Base-by-base conservation (phyloP, 2,888 invertebrate genomes). In the Cepaea hortensis region DNA sequence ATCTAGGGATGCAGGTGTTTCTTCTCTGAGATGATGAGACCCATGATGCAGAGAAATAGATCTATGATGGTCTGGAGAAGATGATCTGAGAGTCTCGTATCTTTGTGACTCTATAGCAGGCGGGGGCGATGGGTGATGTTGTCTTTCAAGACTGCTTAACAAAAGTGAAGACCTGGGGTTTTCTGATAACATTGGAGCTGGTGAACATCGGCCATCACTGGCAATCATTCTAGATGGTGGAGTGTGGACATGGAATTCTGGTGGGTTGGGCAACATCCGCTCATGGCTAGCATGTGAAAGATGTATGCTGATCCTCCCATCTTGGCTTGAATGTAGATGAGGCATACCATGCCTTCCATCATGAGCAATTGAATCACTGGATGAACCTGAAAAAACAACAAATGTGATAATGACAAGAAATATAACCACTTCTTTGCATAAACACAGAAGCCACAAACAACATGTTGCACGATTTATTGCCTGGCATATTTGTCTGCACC, bases 301-400 rank as follows among this genome's bases (percentile, higher is more conserved):
- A 55, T n/a, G 61, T 3, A 79, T 50, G 61, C 79, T 61, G 55
- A 11, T 50, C 55, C 79, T 79, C 4, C n/a, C 46, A 55, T 77
- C 77, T 6, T 81, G 81, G 50, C 68, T 81, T 35, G 73, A 72
- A 20, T 55, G 68, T 6, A 46, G 46, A 18, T 23, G 46, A 20
- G 81, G 50, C 23, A 81, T 68, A 50, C 70, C 70, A 70, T 48
- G 46, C 35, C 81, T 81, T 73, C 62, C 84, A 84, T 84, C 84
- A 75, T 35, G 75, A 48, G 65, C 84, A 48, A 55, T 62, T 3
- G 76, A 46, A 20, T 84, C 84, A 76, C 48, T 65, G 61, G 84
- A 76, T 62, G 84, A 65, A 48, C 76, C 84, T 84, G 84, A 20
- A 15, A 62, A 62, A 35, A 11, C 55, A 23, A 20, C n/a, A 68